Percentiles rank a stretch among this genome's conserved stretches.
Conservation (phyloP, 2,113 vertebrate species). For the Gadus chalcogrammus region DNA sequence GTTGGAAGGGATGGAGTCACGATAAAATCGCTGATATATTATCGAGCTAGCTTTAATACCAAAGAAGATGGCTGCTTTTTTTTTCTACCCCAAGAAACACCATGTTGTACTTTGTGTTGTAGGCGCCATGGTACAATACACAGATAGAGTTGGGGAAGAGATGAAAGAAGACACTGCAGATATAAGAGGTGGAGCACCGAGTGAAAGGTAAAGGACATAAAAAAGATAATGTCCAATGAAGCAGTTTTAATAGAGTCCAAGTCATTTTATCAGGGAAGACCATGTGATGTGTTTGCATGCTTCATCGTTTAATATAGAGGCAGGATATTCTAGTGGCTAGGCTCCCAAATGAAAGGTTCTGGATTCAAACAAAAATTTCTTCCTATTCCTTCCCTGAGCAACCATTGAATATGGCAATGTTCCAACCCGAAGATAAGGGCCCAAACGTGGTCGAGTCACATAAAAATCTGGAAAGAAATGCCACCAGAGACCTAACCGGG, state of each 20-base stretch:
- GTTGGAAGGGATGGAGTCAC: too few species aligned
- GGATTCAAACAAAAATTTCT: too few species aligned
- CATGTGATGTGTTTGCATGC: slow-evolving; percentile 1
- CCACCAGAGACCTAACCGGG: slow-evolving; percentile 58
- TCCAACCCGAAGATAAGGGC: not conserved
- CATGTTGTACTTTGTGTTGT: slow-evolving; percentile 17
- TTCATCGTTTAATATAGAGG: not conserved
- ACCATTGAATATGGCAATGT: slow-evolving; percentile 1
- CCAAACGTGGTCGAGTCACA: slow-evolving; percentile 24
- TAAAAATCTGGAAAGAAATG: slow-evolving; percentile 16
- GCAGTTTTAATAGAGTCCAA: too few species aligned
- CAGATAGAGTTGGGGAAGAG: slow-evolving; percentile 34
- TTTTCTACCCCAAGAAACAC: not conserved
- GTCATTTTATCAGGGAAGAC: not conserved
- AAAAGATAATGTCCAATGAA: too few species aligned
- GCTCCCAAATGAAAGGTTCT: too few species aligned
- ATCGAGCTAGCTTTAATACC: too few species aligned
- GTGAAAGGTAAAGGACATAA: slow-evolving; percentile 37
- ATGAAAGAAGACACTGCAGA: slow-evolving; percentile 39
- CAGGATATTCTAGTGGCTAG: too few species aligned
- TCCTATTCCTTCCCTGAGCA: too few species aligned
- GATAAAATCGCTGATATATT: too few species aligned
- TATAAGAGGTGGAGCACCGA: slow-evolving; percentile 22
- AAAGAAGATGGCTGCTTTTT: too few species aligned
- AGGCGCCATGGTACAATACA: slow-evolving; percentile 55